Conservation (phyloP, 2,888 invertebrate species). For the Rhingia campestris region DNA sequence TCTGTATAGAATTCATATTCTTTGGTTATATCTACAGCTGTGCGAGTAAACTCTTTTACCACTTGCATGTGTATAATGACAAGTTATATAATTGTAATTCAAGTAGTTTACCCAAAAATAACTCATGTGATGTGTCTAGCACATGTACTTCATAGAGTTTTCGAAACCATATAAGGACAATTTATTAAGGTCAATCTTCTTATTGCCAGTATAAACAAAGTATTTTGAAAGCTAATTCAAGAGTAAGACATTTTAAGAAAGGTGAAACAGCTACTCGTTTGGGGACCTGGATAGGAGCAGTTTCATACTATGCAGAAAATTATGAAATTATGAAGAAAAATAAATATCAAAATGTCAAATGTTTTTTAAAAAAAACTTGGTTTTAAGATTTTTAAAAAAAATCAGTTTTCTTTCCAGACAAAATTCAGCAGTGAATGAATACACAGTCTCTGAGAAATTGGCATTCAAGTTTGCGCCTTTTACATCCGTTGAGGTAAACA, state of each 20-base stretch:
- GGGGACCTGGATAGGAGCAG: constrained; percentile 1
- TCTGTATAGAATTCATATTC: no score
- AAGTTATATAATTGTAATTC: neutral
- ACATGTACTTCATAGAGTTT: constrained; percentile 28
- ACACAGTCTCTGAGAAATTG: constrained; percentile 2
- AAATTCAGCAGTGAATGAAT: no score
- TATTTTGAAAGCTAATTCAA: constrained; percentile 26
- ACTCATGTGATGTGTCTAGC: constrained; percentile 34
- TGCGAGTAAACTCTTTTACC: no score
- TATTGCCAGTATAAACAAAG: constrained; percentile 26
- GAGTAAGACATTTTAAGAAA: neutral
- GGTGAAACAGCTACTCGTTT: neutral
- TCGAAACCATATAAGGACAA: constrained; percentile 23
- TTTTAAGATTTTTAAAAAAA: constrained; percentile 11
- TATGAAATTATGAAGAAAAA: constrained; percentile 1
- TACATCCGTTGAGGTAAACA: constrained; percentile 20
- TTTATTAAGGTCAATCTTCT: constrained; percentile 16
- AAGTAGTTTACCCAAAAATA: constrained; percentile 30
- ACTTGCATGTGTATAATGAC: neutral
- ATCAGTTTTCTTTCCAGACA: constrained; percentile 12
- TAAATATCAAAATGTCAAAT: constrained; percentile 7
- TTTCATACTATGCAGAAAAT: no score
- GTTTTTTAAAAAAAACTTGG: constrained; percentile 1
- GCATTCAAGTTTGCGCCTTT: constrained; percentile 22
- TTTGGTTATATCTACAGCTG: no score